Evolutionary conservation across 2,888 invertebrate species (phyloP).

Genomic region (Litoditis marina): DNA sequence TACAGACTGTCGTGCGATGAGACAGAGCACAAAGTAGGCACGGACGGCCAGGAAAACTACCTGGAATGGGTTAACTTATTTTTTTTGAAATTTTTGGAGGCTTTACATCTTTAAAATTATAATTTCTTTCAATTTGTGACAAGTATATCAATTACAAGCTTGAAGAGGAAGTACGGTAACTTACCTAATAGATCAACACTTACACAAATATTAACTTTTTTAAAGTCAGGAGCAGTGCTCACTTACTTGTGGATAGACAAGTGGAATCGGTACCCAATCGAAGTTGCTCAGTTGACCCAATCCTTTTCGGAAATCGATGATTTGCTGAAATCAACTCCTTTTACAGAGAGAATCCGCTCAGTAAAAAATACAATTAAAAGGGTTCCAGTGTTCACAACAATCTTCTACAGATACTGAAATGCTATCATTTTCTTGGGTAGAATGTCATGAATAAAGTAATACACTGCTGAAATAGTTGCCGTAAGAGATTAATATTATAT

Average conservation of each 20-base stretch:
- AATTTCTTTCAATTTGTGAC: not conserved
- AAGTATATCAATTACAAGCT: too few species aligned
- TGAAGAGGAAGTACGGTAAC: too few species aligned
- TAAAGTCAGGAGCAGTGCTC: not conserved
- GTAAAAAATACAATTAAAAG: not conserved
- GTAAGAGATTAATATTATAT: too few species aligned
- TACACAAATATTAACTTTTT: too few species aligned
- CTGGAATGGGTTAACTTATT: too few species aligned
- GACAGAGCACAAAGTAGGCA: conserved; percentile 53
- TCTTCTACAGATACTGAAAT: too few species aligned
- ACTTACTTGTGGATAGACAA: conserved; percentile 58
- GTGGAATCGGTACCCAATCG: conserved; percentile 54
- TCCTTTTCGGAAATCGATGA: conserved; percentile 39
- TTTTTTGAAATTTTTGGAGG: conserved; percentile 13
- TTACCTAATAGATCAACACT: too few species aligned
- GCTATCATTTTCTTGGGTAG: too few species aligned
- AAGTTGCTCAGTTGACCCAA: conserved; percentile 45
- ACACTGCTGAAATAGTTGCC: too few species aligned
- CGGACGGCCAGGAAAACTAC: conserved; percentile 58
- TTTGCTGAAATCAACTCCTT: conserved; percentile 27
- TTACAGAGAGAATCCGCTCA: not conserved
- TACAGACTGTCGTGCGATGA: conserved; percentile 55
- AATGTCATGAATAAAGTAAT: too few species aligned
- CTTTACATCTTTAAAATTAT: not conserved
- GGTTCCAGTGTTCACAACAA: too few species aligned